A percentile compares a stretch with the other conserved stretches of the same genome.
Conservation (phyloP, 2,888 invertebrate genomes). For the Nomada ruficornis region DNA sequence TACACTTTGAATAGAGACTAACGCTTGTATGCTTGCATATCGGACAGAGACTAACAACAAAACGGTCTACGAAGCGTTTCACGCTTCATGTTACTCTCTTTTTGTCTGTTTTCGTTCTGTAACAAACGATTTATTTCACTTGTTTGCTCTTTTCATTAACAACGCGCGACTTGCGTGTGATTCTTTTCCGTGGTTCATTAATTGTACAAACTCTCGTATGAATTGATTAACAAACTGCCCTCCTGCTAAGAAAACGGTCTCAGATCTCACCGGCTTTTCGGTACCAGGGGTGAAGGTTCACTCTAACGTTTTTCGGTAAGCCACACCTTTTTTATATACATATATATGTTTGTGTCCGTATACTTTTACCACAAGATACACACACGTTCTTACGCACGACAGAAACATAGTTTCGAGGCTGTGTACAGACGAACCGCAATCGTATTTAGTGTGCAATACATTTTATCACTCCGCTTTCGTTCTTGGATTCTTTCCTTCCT, state of each 20-base stretch:
- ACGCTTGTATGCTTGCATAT: conserved; percentile 45
- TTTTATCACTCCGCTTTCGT: conserved; percentile 52
- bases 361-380: conserved; percentile 49
- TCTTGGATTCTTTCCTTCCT: conserved; percentile 36
- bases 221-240: conserved; percentile 81
- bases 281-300: conserved; percentile 81
- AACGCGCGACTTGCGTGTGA: conserved; percentile 38
- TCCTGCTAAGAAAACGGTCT: conserved; percentile 70
- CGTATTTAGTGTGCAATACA: conserved; percentile 83
- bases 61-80: conserved; percentile 33
- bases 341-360: conserved; percentile 37
- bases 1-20: conserved; percentile 7
- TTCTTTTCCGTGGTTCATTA: conserved; percentile 31
- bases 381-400: conserved; percentile 48
- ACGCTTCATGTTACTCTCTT: conserved; percentile 11
- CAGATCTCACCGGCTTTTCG: conserved; percentile 76
- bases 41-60: conserved; percentile 43
- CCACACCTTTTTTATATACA: conserved; percentile 72
- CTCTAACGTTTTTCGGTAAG: conserved; percentile 80
- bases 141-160: neutral
- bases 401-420: conserved; percentile 33
- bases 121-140: neutral
- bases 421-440: conserved; percentile 54
- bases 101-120: conserved; percentile 14
- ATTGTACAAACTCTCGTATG: neutral